Percentiles rank a stretch among this genome's conserved stretches.
These are phyloP conservation scores for Halictus rubicundus DNA, from an alignment of 1,140 invertebrate species.

Conservation along the genomic window DNA sequence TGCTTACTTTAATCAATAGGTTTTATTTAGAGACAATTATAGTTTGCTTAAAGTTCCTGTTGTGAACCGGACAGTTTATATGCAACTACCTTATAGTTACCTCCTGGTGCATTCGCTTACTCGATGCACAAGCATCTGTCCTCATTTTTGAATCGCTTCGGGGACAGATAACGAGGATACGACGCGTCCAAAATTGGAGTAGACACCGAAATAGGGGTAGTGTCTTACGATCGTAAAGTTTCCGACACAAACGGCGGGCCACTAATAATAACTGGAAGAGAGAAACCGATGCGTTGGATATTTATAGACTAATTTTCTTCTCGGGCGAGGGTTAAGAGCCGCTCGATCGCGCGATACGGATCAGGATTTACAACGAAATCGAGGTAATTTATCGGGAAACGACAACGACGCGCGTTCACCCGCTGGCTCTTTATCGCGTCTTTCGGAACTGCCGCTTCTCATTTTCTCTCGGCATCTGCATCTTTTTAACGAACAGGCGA, in stretches of 20 bases:
- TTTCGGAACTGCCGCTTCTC: not conserved
- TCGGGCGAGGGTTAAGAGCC: not conserved
- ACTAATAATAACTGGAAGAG: not conserved
- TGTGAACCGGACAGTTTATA: too few species aligned
- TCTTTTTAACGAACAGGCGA: conserved; percentile 41
- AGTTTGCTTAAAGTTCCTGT: too few species aligned
- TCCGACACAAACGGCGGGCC: not conserved
- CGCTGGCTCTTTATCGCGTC: not conserved
- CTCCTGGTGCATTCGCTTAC: too few species aligned
- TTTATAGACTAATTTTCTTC: conserved; percentile 25
- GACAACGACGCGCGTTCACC: not conserved
- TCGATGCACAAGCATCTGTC: too few species aligned
- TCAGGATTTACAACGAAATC: conserved; percentile 26
- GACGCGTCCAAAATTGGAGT: not conserved
- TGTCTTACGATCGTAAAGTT: not conserved
- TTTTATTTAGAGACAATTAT: too few species aligned
- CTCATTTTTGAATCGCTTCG: not conserved
- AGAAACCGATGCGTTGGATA: not conserved
- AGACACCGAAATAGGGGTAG: not conserved
- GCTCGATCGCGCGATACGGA: not conserved
- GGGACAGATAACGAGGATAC: not conserved
- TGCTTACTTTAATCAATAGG: too few species aligned
- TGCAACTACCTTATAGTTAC: too few species aligned
- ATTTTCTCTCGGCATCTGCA: conserved; percentile 33
- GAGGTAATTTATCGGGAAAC: conserved; percentile 43